Base-by-base conservation (phyloP, 92 coral and sea anemone genomes). In the Parazoanthus atlanticus region DNA sequence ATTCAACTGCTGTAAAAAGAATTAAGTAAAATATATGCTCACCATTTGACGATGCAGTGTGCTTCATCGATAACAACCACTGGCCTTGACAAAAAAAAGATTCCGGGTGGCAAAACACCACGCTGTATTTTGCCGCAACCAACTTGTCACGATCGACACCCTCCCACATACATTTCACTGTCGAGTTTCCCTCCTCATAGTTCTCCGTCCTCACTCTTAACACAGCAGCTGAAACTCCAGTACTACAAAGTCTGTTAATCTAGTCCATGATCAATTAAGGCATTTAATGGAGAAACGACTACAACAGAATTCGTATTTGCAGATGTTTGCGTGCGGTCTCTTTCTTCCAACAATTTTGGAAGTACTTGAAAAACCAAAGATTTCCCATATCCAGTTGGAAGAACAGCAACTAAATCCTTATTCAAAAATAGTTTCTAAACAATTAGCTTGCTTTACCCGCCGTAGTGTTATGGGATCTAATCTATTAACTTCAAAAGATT, bases 231-330 rank as follows among this genome's bases (percentile, higher is more conserved):
- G 74, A 70, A n/a, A 70, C 32, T 28, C 74, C 74, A 8, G 31
- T 26, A 6, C 74, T 23, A 26, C 33, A 30, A 8, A 70, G 74
- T 70, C 33, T 70, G 33, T 70, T 30, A 70, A 70, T 70, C 23
- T 70, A 34, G 74, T 70, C 74, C 30, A 70, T 30, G 31, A 70
- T 70, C 33, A 70, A n/a, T n/a, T n/a, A n/a, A 30, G 31, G 74
- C 74, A 70, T 70, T 70, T 3, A 70, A 30, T 70, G 74, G 74
- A 17, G 74, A 70, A 70, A 70, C 74, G 6, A 70, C 74, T n/a
- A 70, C 7, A 70, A 70, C 74, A 30, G 74, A 25, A 70, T 26
- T 30, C 74, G 33, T 2, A 43, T 43, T 43, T 7, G 47, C 34
- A 70, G 64, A 56, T 13, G 64, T 13, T 19, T 56, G 64, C 47